Evolutionary conservation across 2,797 vertebrate genomes (phyloP).

Genomic region (Hydrophis major): DNA sequence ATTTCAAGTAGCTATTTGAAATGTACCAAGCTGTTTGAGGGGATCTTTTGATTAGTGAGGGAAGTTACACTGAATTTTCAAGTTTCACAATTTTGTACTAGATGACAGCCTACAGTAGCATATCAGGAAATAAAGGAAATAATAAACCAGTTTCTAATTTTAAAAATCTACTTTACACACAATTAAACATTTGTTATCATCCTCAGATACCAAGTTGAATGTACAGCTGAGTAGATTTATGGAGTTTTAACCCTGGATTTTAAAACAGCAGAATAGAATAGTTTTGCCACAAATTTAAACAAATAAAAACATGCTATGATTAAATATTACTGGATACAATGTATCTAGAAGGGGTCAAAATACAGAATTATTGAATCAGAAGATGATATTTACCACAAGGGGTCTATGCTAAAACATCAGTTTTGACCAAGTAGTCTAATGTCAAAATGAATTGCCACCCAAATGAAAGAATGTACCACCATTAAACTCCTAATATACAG

Average conservation of each 20-base stretch:
- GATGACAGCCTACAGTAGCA: neutral
- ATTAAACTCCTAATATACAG: neutral
- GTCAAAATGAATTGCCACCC: neutral
- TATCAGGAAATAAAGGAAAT: neutral
- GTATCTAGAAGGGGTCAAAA: neutral
- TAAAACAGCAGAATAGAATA: too few species aligned
- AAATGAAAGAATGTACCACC: neutral
- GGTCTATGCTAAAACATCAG: too few species aligned
- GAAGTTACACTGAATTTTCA: neutral
- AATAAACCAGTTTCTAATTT: neutral
- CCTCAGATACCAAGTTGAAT: neutral
- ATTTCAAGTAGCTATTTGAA: neutral
- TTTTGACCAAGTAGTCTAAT: too few species aligned
- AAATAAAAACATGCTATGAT: too few species aligned
- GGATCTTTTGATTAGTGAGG: neutral
- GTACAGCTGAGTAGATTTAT: too few species aligned
- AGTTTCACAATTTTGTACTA: neutral
- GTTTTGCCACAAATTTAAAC: too few species aligned
- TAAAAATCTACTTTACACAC: neutral
- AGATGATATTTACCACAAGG: neutral
- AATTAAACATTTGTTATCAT: neutral
- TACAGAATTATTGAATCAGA: neutral
- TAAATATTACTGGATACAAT: too few species aligned
- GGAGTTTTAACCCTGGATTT: too few species aligned
- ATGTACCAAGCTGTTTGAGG: neutral